Base-by-base conservation (phyloP, 2,797 vertebrate genomes). In the Mionectes olivaceus region DNA sequence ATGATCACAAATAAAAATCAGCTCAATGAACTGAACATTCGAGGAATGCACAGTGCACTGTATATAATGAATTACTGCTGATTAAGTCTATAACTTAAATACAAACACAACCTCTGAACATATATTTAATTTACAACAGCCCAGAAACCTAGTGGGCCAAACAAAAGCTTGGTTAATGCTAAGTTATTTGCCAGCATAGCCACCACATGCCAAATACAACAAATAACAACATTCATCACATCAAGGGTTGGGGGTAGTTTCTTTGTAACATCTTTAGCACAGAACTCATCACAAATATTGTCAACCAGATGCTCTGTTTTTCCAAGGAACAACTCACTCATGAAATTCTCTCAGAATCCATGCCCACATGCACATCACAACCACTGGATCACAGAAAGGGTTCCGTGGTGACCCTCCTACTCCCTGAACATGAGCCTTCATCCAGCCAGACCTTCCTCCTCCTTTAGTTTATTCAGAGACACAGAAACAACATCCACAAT, bases 1-100 rank as follows among this genome's bases (percentile, higher is more conserved):
- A 94, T n/a, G 78, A 91, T 71, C 87, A 60, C 89, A 91, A 95
- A 91, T 76, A 87, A 82, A 90, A 80, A 69, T 35, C 61, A 41
- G 75, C 57, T 85, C 70, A 78, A 92, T 6, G 39, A 85, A 87
- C 13, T 2, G 59, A 84, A 87, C n/a, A 15, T 47, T 35, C 81
- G 71, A 95, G 46, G 41, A 89, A 74, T 4, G 9, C 43, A 39
- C 30, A 22, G 17, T 43, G 46, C 57, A 11, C 61, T 65, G 28
- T 6, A 83, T 11, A 33, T 24, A 71, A 81, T 52, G 35, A 81
- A 78, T 86, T 89, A 81, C 30, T 49, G 37, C 46, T 65, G 33
- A 33, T 71, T 78, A 64, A 63, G 59, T 53, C 91, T 83, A n/a
- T 81, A 92, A 87, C 68, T 83, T 83, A 74, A 84, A 55, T 19